Percentiles rank a stretch among this genome's conserved stretches.
These are phyloP conservation scores for Salarias fasciatus DNA, from an alignment of 2,797 vertebrate species.

Conservation along the genomic window DNA sequence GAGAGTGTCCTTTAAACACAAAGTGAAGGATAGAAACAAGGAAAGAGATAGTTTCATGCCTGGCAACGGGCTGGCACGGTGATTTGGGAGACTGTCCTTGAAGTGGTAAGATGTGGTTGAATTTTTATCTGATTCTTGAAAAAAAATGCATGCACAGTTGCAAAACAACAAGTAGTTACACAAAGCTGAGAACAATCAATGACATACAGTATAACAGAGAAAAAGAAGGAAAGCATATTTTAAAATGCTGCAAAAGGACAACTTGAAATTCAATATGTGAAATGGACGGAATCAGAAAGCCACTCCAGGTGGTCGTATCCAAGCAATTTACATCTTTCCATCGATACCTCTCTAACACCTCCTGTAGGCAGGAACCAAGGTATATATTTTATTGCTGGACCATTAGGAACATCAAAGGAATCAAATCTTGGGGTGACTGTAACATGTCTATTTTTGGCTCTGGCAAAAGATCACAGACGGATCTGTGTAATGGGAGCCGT, in stretches of 20 bases:
- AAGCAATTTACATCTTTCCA: slow-evolving; percentile 12
- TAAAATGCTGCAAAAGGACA: slow-evolving; percentile 13
- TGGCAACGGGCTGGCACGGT: slow-evolving; percentile 9
- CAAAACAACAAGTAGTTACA: neutral
- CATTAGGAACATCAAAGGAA: slow-evolving; percentile 35
- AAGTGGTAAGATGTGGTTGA: slow-evolving; percentile 21
- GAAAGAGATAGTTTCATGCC: neutral
- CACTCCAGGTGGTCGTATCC: slow-evolving; percentile 9
- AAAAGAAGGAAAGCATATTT: slow-evolving; percentile 15
- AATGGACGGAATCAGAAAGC: slow-evolving; percentile 25
- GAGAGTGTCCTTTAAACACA: slow-evolving; percentile 15
- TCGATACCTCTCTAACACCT: neutral
- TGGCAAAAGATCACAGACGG: slow-evolving; percentile 39
- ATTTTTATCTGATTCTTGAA: slow-evolving; percentile 25
- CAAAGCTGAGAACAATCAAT: neutral
- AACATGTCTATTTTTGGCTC: slow-evolving; percentile 36
- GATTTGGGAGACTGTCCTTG: slow-evolving; percentile 29
- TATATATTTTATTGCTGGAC: slow-evolving; percentile 14
- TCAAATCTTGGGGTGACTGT: slow-evolving; percentile 20
- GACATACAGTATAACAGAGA: neutral
- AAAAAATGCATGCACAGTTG: slow-evolving; percentile 7
- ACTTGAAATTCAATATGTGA: slow-evolving; percentile 38
- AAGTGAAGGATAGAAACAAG: slow-evolving; percentile 10
- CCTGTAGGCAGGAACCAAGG: neutral
- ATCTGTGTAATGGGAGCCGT: slow-evolving; percentile 45